Percentiles rank a stretch among this genome's conserved stretches.
Conservation (phyloP, 2,797 vertebrate species). For the Notamacropus eugenii region DNA sequence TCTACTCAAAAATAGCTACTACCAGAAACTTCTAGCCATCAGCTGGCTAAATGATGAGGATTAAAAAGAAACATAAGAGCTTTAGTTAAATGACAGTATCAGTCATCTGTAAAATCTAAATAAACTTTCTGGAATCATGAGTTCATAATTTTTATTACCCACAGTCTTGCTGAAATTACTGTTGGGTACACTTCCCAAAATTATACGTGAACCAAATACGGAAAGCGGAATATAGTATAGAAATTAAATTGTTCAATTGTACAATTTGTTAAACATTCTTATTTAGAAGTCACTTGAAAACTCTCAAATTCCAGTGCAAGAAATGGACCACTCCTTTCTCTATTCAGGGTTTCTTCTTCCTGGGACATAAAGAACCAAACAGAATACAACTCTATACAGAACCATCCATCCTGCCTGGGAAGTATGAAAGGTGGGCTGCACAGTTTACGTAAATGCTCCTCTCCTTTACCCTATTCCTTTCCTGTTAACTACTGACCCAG, state of each 20-base stretch:
- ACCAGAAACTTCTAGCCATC: slow-evolving; percentile 11
- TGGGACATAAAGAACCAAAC: not conserved
- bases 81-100: not conserved
- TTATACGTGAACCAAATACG: slow-evolving; percentile 10
- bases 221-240: not conserved
- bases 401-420: not conserved
- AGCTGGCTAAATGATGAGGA: not conserved
- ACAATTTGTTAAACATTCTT: not conserved
- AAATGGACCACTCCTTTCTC: not conserved
- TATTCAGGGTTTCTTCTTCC: not conserved
- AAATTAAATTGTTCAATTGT: slow-evolving; percentile 9
- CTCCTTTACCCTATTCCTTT: not conserved
- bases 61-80: not conserved
- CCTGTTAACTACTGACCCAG: slow-evolving; percentile 8
- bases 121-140: slow-evolving; percentile 27
- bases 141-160: slow-evolving; percentile 15
- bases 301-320: not conserved
- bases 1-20: slow-evolving; percentile 19
- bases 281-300: slow-evolving; percentile 31
- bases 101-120: not conserved
- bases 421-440: not conserved
- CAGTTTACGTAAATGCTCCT: not conserved
- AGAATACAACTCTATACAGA: not conserved
- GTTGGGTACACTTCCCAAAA: not conserved
- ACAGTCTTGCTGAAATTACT: slow-evolving; percentile 1